Evolutionary conservation across 2,113 vertebrate species (phyloP).

Genomic region (Albula glossodonta): DNA sequence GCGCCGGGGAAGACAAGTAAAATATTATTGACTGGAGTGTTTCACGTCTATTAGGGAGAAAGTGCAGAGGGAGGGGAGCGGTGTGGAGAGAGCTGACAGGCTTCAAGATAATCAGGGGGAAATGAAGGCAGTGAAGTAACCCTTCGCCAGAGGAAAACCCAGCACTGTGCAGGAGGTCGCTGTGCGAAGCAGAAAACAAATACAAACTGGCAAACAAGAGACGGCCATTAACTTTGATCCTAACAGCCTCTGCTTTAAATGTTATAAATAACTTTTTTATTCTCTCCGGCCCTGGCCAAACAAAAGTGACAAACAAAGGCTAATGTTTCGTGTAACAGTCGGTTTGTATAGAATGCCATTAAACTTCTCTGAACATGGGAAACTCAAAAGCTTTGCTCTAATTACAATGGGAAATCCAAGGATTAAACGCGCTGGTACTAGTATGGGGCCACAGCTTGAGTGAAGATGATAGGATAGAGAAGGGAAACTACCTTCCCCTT

Average conservation of each 20-base stretch:
- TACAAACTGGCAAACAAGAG: slow-evolving; percentile 41
- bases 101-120: slow-evolving; percentile 86
- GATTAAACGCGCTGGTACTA: slow-evolving; percentile 22
- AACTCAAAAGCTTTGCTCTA: slow-evolving; percentile 10
- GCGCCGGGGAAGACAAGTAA: slow-evolving; percentile 81
- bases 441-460: not conserved
- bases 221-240: slow-evolving; percentile 39
- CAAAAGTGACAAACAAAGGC: slow-evolving; percentile 18
- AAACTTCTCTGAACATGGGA: slow-evolving; percentile 5
- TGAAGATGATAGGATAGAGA: slow-evolving; percentile 10
- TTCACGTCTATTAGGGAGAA: slow-evolving; percentile 86
- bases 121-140: slow-evolving; percentile 71
- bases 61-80: slow-evolving; percentile 72
- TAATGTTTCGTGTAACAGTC: slow-evolving; percentile 8
- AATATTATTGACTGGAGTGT: slow-evolving; percentile 88
- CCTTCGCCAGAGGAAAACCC: slow-evolving; percentile 66
- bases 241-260: slow-evolving; percentile 29
- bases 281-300: not conserved
- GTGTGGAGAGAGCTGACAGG: slow-evolving; percentile 73
- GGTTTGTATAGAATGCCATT: not conserved
- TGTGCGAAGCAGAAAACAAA: slow-evolving; percentile 60
- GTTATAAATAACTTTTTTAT: slow-evolving; percentile 15
- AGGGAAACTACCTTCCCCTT: not conserved
- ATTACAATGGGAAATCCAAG: slow-evolving; percentile 20
- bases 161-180: slow-evolving; percentile 65